Evolutionary conservation across 2,797 vertebrate genomes (phyloP).

Genomic region (Okamejei kenojei): DNA sequence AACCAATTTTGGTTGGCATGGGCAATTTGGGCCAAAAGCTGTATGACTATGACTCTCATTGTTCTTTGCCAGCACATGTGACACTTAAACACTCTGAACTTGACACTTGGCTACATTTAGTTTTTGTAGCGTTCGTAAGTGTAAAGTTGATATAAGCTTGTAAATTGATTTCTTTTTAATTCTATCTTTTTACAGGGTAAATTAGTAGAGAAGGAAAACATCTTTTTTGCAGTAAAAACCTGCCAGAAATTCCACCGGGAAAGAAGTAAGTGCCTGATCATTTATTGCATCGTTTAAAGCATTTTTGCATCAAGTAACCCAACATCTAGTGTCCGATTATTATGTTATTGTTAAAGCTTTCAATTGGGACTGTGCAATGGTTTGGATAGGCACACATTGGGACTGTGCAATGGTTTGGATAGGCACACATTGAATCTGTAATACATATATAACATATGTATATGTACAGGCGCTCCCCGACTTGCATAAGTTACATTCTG

Average conservation of each 20-base stretch:
- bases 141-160: not conserved
- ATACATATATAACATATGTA: too few relatives aligned
- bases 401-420: not conserved
- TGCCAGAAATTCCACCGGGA: slow-evolving; percentile 88
- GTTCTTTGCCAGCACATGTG: too few relatives aligned
- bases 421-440: not conserved
- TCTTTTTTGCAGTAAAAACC: slow-evolving; percentile 95
- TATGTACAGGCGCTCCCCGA: too few relatives aligned
- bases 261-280: slow-evolving; percentile 73
- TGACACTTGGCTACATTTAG: not conserved
- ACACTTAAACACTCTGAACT: too few relatives aligned
- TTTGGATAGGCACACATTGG: not conserved
- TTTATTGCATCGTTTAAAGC: not conserved
- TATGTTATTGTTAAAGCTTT: not conserved
- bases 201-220: slow-evolving; percentile 70
- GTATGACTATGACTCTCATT: too few relatives aligned
- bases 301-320: not conserved
- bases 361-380: not conserved
- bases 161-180: slow-evolving; percentile 39
- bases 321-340: not conserved
- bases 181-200: slow-evolving; percentile 62
- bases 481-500: too few relatives aligned
- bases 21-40: too few relatives aligned
- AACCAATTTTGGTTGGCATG: too few relatives aligned
- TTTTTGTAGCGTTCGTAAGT: not conserved